Conservation (phyloP, 2,797 vertebrate species). For the Chelonia mydas region DNA sequence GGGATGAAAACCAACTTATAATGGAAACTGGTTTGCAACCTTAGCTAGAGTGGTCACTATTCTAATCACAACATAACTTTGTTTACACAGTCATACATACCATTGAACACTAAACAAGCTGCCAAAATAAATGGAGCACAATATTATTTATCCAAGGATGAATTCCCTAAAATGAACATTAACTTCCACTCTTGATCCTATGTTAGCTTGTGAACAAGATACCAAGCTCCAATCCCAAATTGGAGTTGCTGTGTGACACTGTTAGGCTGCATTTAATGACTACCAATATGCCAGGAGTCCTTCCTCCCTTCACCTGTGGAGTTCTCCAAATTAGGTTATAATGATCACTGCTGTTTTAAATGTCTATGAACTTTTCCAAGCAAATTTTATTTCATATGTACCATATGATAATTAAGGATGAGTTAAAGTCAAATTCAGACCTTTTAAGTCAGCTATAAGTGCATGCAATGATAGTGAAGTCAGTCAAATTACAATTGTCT, state of each 20-base stretch:
- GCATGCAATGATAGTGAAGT: not conserved
- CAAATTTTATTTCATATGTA: not conserved
- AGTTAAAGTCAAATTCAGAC: not conserved
- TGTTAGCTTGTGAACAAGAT: not conserved
- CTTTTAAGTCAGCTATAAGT: not conserved
- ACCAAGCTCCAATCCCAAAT: not conserved
- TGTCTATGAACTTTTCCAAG: not conserved
- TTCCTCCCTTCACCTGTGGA: not conserved
- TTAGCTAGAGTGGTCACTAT: not conserved
- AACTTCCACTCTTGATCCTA: not conserved
- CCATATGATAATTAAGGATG: not conserved
- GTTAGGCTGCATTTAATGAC: not conserved
- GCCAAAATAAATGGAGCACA: not conserved
- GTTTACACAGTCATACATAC: not conserved
- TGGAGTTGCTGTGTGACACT: not conserved
- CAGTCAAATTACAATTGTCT: not conserved
- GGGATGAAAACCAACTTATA: not conserved
- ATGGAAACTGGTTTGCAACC: not conserved
- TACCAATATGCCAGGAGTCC: not conserved
- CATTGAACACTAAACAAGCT: not conserved
- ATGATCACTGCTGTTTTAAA: not conserved
- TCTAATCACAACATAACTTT: not conserved
- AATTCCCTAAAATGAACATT: not conserved
- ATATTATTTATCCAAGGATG: not conserved
- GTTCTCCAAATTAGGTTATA: not conserved